Percentiles rank a stretch among this genome's conserved stretches.
phyloP scores from a whole-genome alignment of 1,140 invertebrate species.

The Muscidifurax raptorellus region DNA sequence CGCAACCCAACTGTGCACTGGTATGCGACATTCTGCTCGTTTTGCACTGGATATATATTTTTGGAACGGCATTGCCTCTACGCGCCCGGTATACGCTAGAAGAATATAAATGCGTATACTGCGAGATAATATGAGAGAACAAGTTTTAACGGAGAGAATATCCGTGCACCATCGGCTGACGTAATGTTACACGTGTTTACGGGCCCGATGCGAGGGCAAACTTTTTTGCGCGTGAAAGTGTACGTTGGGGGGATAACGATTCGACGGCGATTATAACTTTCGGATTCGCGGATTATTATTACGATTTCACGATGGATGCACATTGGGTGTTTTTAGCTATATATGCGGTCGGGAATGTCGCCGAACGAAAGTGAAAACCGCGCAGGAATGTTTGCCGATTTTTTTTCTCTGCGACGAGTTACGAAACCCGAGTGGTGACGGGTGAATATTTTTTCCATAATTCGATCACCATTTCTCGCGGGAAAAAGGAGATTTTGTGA shows the following conservation, averaged over 20 bases:
- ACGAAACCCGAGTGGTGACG: neutral
- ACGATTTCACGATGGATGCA: neutral
- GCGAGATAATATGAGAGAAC: too few relatives aligned
- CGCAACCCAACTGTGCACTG: neutral
- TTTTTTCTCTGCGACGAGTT: neutral
- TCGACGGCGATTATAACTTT: constrained; percentile 13
- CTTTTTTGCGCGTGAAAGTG: constrained; percentile 17
- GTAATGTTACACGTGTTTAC: too few relatives aligned
- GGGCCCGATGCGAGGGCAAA: too few relatives aligned
- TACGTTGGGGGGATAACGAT: neutral
- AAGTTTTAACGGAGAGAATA: too few relatives aligned
- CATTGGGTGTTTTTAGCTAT: neutral
- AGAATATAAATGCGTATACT: too few relatives aligned
- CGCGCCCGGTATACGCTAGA: too few relatives aligned
- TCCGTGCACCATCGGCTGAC: too few relatives aligned
- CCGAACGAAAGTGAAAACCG: constrained; percentile 18
- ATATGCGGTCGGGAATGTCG: neutral
- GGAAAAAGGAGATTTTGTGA: too few relatives aligned
- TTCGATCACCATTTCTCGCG: too few relatives aligned
- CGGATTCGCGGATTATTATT: constrained; percentile 7
- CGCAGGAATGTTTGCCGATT: neutral
- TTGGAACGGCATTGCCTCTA: neutral
- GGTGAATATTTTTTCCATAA: too few relatives aligned
- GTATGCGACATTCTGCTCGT: neutral
- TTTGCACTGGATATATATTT: neutral